Percentiles rank a stretch among this genome's conserved stretches.
Conservation (phyloP, 2,888 invertebrate genomes). For the Dromius quadrimaculatus region DNA sequence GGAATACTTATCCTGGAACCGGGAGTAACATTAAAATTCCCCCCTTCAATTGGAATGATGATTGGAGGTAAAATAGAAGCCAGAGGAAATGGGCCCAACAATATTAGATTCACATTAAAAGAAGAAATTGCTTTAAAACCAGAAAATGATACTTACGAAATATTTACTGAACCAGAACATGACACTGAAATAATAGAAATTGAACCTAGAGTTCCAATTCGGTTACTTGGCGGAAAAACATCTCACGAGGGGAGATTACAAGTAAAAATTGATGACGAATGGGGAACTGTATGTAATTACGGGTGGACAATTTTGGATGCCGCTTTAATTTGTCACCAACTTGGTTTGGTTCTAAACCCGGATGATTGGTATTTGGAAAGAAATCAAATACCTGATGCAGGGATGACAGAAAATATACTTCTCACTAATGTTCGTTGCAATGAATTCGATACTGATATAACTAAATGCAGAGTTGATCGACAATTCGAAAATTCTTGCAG, state of each 20-base stretch:
- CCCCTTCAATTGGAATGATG: slow-evolving; percentile 95
- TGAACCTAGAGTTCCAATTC: slow-evolving; percentile 77
- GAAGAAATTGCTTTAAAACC: slow-evolving; percentile 77
- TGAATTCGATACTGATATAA: slow-evolving; percentile 90
- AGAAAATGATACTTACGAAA: slow-evolving; percentile 74
- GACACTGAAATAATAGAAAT: slow-evolving; percentile 74
- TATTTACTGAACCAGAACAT: slow-evolving; percentile 67
- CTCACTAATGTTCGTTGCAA: slow-evolving; percentile 92
- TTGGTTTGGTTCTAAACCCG: slow-evolving; percentile 93
- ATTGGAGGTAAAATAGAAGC: slow-evolving; percentile 93
- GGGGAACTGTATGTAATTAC: slow-evolving; percentile 98
- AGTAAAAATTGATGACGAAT: slow-evolving; percentile 84
- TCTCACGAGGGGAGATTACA: slow-evolving; percentile 89
- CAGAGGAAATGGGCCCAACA: slow-evolving; percentile 81
- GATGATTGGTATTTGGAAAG: slow-evolving; percentile 90
- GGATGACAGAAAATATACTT: slow-evolving; percentile 81
- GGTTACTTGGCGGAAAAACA: slow-evolving; percentile 84
- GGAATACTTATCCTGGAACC: slow-evolving; percentile 89
- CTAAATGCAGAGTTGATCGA: slow-evolving; percentile 85
- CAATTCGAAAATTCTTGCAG: slow-evolving; percentile 91
- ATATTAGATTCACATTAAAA: slow-evolving; percentile 83
- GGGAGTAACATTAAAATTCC: slow-evolving; percentile 90
- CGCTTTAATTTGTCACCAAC: slow-evolving; percentile 93
- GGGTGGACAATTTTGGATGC: slow-evolving; percentile 94
- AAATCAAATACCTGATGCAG: slow-evolving; percentile 84